Base-by-base conservation (phyloP, 1,140 invertebrate species). In the Diplogasteroides magnus region DNA sequence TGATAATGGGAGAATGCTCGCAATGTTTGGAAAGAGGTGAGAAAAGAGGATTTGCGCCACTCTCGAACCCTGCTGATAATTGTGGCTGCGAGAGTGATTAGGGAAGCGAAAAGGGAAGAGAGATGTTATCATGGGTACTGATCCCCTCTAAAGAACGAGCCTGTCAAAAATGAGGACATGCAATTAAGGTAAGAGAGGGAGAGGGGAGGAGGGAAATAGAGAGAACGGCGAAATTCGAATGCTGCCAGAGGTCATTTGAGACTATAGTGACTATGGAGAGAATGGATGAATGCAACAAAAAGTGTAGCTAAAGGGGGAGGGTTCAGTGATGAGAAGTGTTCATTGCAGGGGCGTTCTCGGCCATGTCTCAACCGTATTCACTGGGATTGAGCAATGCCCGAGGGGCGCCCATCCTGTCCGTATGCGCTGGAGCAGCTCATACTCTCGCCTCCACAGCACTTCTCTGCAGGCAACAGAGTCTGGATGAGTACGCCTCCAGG, bases 341-440 rank as follows among this genome's bases (percentile, higher is more conserved):
- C 14, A 23, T 67, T 71, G 14, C 66, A 72, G 70, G 58, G 26
- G 70, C 61, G 14, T 72, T 72, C 28, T 72, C 70, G 2, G 64
- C 32, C 1, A 72, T 72, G 70, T 72, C 70, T 13, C 70, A 72
- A 56, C 70, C 70, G 48, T 72, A 72, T 26, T 63, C 65, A 28
- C 37, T 72, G 31, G 70, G 70, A 13, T 56, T 72, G 31, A 65
- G 67, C 56, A 65, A 72, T 48, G 66, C 65, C 1, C 58, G 70
- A 31, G 70, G 70, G 26, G 58, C 64, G 6, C 70, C 70, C 2
- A 25, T 72, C 19, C 59, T 72, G 15, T 67, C 64, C 37, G 70
- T 72, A 26, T 72, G 70, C 58, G 70, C 70, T 14, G 70, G 70
- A 32, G 70, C 70, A 31, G 70, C 70, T 48, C 70, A 72, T 25